Conservation (phyloP, 2,888 invertebrate genomes). For the Drosophila quinaria region DNA sequence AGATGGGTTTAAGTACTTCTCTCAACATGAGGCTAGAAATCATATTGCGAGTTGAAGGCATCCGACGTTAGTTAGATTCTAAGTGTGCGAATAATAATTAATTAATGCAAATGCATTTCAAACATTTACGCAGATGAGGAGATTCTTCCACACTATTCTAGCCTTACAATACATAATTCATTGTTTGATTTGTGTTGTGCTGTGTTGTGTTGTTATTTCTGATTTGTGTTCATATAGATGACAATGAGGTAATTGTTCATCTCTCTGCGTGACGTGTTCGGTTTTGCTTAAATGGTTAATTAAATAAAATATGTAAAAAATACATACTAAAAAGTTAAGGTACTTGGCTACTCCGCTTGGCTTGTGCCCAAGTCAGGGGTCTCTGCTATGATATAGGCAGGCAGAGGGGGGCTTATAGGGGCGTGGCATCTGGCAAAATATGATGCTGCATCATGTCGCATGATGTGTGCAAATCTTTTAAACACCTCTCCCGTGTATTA, state of each 20-base stretch:
- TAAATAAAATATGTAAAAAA: constrained; percentile 68
- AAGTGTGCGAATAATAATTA: constrained; percentile 22
- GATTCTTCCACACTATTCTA: constrained; percentile 30
- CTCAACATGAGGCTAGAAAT: neutral
- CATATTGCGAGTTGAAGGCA: constrained; percentile 1
- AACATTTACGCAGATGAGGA: constrained; percentile 19
- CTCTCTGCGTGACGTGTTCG: constrained; percentile 54
- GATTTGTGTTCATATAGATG: constrained; percentile 55
- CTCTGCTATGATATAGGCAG: neutral
- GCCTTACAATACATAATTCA: constrained; percentile 64
- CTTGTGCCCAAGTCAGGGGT: constrained; percentile 55
- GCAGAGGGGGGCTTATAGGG: constrained; percentile 23
- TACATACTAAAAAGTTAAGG: constrained; percentile 35
- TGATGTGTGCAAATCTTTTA: constrained; percentile 69
- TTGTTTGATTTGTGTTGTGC: constrained; percentile 53
- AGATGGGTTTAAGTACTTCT: neutral
- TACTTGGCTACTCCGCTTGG: constrained; percentile 33
- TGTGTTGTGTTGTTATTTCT: constrained; percentile 32
- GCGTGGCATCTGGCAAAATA: constrained; percentile 25
- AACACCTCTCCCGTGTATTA: constrained; percentile 64
- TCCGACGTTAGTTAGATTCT: constrained; percentile 15
- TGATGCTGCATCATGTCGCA: constrained; percentile 50
- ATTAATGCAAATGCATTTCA: constrained; percentile 52
- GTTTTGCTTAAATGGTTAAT: constrained; percentile 57
- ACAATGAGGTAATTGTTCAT: constrained; percentile 61